These are phyloP conservation scores for Poecilia wingei DNA, from an alignment of 2,797 vertebrate species.

Conservation along the genomic window DNA sequence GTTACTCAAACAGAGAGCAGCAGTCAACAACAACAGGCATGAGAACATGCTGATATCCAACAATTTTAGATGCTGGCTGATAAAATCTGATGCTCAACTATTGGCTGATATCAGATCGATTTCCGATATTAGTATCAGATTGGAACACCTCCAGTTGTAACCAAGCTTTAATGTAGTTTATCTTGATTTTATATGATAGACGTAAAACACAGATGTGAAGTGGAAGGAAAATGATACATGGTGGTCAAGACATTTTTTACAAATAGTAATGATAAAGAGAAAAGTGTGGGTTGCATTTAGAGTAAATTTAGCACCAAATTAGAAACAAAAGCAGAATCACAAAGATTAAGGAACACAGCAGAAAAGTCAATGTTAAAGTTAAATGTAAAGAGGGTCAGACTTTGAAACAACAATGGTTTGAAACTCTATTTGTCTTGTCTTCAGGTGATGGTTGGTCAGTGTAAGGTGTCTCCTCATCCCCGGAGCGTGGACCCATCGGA, in stretches of 20 bases:
- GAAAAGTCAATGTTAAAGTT: background rate
- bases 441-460: conserved; percentile 48
- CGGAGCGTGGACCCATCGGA: conserved; percentile 81
- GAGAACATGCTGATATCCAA: too few species aligned
- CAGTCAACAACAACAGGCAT: too few species aligned
- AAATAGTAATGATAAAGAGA: background rate
- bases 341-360: background rate
- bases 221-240: background rate
- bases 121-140: too few species aligned
- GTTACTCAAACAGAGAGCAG: too few species aligned
- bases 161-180: background rate
- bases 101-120: too few species aligned
- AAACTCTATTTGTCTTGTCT: background rate
- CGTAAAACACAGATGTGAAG: background rate
- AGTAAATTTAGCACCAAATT: background rate
- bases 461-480: conserved; percentile 33
- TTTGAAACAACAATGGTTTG: background rate
- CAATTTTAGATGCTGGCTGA: too few species aligned
- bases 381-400: background rate
- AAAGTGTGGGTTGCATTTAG: background rate
- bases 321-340: background rate
- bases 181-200: background rate
- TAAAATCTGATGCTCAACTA: too few species aligned
- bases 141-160: background rate
- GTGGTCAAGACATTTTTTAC: background rate